Evolutionary conservation across 2,113 vertebrate genomes (phyloP).

Genomic region (Bubalus kerabau): DNA sequence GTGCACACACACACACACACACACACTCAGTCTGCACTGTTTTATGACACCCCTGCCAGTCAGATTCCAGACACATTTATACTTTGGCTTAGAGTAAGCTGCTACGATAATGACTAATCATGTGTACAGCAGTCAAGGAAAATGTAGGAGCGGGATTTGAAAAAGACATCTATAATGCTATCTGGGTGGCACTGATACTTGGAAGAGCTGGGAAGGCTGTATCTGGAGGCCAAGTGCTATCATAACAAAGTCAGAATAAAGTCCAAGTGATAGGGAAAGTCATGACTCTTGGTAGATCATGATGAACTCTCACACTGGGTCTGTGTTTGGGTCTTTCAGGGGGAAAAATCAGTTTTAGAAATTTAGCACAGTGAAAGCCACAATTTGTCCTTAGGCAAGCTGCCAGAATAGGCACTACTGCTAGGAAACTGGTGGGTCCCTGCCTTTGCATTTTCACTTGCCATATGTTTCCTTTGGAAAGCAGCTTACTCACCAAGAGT

Average conservation of each 20-base stretch:
- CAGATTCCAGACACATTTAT: slow-evolving; percentile 61
- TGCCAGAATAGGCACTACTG: background rate
- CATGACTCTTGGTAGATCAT: slow-evolving; percentile 9
- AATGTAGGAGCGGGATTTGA: slow-evolving; percentile 62
- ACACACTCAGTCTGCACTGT: background rate
- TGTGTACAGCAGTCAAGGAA: slow-evolving; percentile 63
- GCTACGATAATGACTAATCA: slow-evolving; percentile 64
- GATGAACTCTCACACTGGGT: slow-evolving; percentile 33
- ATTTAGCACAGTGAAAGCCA: background rate
- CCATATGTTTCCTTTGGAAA: slow-evolving; percentile 36
- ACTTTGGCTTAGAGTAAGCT: slow-evolving; percentile 67
- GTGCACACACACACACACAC: background rate
- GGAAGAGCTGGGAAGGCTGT: slow-evolving; percentile 35
- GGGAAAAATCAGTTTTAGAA: background rate
- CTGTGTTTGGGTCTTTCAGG: slow-evolving; percentile 28
- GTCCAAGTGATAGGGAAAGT: slow-evolving; percentile 38
- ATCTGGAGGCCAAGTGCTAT: slow-evolving; percentile 50
- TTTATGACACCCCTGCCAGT: slow-evolving; percentile 65
- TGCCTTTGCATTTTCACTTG: slow-evolving; percentile 1
- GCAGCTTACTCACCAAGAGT: background rate
- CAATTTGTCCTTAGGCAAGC: slow-evolving; percentile 14
- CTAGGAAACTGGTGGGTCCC: background rate
- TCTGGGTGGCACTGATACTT: slow-evolving; percentile 40
- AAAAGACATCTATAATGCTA: slow-evolving; percentile 50
- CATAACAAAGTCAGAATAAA: slow-evolving; percentile 12